These are phyloP conservation scores for Nerophis ophidion DNA, from an alignment of 2,113 vertebrate genomes.

Conservation along the genomic window DNA sequence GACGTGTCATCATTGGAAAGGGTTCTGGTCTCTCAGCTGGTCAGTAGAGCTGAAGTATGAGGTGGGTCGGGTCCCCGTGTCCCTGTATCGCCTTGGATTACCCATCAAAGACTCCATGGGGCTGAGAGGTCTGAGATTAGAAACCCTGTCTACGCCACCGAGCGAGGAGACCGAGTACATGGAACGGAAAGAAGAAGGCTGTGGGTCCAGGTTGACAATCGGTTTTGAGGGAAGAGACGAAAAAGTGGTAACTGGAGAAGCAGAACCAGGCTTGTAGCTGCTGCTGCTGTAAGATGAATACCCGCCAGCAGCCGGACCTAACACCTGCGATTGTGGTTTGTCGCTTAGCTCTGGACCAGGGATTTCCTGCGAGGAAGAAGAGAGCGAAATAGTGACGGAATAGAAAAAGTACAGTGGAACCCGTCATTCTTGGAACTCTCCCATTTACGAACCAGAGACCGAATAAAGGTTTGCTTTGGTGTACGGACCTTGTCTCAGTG, in stretches of 20 bases:
- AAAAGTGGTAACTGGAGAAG: not conserved
- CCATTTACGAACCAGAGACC: no score
- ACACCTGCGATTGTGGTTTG: slow-evolving; percentile 3
- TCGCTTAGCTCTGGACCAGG: not conserved
- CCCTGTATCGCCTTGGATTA: slow-evolving; percentile 22
- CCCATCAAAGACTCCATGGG: slow-evolving; percentile 54
- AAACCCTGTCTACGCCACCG: not conserved
- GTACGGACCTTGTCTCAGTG: no score
- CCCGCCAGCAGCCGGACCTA: not conserved
- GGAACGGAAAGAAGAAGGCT: not conserved
- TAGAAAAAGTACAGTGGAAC: not conserved
- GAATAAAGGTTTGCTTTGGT: no score
- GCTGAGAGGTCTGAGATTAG: slow-evolving; percentile 31
- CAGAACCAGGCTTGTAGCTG: slow-evolving; percentile 7
- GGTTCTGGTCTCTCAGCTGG: slow-evolving; percentile 34
- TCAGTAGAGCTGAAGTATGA: slow-evolving; percentile 30
- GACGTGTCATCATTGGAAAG: slow-evolving; percentile 16
- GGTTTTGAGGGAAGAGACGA: slow-evolving; percentile 34
- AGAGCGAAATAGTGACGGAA: not conserved
- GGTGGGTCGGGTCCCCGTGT: not conserved
- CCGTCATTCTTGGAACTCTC: no score
- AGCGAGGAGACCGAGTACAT: not conserved
- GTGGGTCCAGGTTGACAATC: slow-evolving; percentile 28
- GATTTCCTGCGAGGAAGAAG: slow-evolving; percentile 24
- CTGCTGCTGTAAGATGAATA: slow-evolving; percentile 10